These are phyloP conservation scores for Trematocara unimaculatum DNA, from an alignment of 2,113 vertebrate species.

Conservation along the genomic window DNA sequence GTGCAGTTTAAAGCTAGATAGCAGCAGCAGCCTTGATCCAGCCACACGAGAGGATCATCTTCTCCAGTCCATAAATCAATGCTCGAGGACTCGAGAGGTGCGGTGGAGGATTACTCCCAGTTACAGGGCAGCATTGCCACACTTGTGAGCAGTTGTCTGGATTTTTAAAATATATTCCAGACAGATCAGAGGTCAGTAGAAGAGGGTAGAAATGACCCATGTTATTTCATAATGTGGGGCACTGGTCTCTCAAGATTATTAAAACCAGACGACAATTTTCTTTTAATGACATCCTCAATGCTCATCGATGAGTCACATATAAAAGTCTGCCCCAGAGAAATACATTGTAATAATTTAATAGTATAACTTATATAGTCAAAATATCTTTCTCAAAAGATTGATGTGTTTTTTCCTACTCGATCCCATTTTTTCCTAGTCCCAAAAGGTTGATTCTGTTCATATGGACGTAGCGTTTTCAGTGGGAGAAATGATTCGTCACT, in stretches of 20 bases:
- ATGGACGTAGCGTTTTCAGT: neutral
- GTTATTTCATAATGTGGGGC: neutral
- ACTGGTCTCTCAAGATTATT: neutral
- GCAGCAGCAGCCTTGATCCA: conserved; percentile 37
- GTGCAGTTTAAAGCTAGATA: conserved; percentile 2
- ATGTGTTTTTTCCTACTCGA: fast-evolving
- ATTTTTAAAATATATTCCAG: neutral
- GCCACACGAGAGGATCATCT: conserved; percentile 10
- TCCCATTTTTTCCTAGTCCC: neutral
- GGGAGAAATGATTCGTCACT: neutral
- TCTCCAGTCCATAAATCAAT: conserved; percentile 37
- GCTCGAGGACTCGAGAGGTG: neutral
- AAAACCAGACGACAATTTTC: neutral
- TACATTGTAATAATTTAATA: neutral
- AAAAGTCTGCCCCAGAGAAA: neutral
- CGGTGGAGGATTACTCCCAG: neutral
- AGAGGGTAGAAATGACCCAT: neutral
- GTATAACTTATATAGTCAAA: neutral
- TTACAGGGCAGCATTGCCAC: neutral
- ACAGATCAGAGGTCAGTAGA: neutral
- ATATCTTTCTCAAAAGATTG: neutral
- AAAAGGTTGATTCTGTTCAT: neutral
- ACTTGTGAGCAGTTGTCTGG: conserved; percentile 31
- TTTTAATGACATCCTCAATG: neutral
- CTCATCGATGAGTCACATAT: neutral